Evolutionary conservation across 2,113 vertebrate species (phyloP), one percentile per base, ranked within the genome.

Genomic region (Gavialis gangeticus): DNA sequence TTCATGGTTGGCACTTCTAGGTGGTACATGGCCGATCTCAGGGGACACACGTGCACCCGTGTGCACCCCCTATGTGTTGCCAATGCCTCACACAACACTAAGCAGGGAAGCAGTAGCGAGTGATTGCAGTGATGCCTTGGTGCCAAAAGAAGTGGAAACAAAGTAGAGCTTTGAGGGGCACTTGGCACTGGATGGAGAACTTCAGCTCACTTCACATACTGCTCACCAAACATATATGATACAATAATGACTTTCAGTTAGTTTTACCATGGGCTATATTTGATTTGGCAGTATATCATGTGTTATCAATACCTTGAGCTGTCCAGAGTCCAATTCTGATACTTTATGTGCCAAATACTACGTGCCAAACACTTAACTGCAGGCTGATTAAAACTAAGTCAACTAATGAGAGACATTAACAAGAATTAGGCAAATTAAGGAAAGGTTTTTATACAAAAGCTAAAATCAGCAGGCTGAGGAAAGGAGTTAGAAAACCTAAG

Each of bases 371-470:
- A 2, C 67, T 92, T 21, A 24, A 85, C 27, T 75, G 58, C 15
- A 79, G 10, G 85, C 62, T 88, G 60, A 93, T 75, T 84, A 88
- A 92, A 97, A 95, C 46, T 73, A 94, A 94, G 75, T 15, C 13
- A 88, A 73, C 94, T 91, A 92, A 94, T 75, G 28, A 78, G 64
- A 77, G 94, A 59, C 62, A 63, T 92, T 92, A 76, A 71, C 76
- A 57, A 92, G 3, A 34, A 60, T 15, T 84, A 21, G 27, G 86
- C 82, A 67, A 78, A 69, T 10, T 66, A 55, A 24, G 2, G 8
- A 55, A 83, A 46, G 46, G 2, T 46, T 46, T 46, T 46, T 46
- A 46, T 46, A 46, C 8, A 46, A 46, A 46, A 46, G 46, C 46
- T 46, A 46, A 46, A 46, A 46, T 46, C 46, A 46, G 46, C 46